A percentile compares a stretch with the other conserved stretches of the same genome.
phyloP scores from a whole-genome alignment of 2,113 vertebrate species.

The Leptosomus discolor region DNA sequence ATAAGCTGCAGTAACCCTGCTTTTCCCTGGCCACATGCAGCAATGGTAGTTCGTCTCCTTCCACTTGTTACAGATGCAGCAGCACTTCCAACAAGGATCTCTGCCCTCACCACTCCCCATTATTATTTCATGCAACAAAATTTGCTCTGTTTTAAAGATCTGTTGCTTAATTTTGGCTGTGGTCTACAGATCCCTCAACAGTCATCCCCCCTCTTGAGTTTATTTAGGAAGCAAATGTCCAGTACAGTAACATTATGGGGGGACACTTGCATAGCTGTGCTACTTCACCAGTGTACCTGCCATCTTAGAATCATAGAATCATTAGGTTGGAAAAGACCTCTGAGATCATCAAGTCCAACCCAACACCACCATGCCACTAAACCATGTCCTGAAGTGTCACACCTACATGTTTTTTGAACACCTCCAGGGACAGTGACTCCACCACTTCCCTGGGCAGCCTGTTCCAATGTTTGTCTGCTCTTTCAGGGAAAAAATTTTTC shows the following conservation, averaged over 20 bases:
- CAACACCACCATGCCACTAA: too few species aligned
- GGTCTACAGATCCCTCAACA: background rate
- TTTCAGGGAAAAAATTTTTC: too few species aligned
- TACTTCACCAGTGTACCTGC: background rate
- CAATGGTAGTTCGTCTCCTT: accelerated
- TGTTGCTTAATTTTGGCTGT: background rate
- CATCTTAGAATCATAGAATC: background rate
- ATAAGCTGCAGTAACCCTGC: too few species aligned
- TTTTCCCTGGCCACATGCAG: background rate
- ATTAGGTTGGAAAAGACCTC: too few species aligned
- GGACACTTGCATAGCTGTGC: too few species aligned
- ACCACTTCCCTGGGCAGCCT: too few species aligned
- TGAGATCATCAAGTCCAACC: too few species aligned
- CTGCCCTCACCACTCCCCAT: background rate
- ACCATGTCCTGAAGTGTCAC: too few species aligned
- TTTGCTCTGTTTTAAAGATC: background rate
- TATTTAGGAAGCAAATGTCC: background rate
- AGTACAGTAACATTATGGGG: accelerated
- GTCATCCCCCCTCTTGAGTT: background rate
- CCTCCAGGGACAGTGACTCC: too few species aligned
- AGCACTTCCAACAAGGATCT: background rate
- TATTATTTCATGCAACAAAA: background rate
- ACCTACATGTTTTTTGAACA: too few species aligned
- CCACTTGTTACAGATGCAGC: too few species aligned
- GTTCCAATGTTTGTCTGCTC: too few species aligned